Evolutionary conservation across 2,888 invertebrate genomes (phyloP), one percentile per base, ranked within the genome.

Genomic region (Cosmia pyralina): DNA sequence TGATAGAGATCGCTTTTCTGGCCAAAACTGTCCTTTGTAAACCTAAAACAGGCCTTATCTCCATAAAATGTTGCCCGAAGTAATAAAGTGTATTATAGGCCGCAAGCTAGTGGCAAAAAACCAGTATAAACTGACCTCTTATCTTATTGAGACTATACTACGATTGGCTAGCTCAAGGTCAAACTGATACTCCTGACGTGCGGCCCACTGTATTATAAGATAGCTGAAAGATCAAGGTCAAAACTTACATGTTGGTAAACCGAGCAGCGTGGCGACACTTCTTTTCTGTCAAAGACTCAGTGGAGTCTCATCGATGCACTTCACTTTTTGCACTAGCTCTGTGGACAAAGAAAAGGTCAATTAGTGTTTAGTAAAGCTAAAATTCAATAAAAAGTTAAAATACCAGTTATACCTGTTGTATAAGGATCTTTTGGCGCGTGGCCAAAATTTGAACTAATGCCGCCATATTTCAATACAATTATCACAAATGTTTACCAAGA

Each of bases 251-350:
- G 88, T 92, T 79, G 89, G 88, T 90, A 87, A 88, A 90, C 85
- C 90, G 92, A 90, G 90, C 95, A 95, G 95, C 91, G 93, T 94
- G 94, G 89, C 90, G 92, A 90, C 90, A 90, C 88, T 88, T 87
- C 75, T 88, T 88, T 88, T 87, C 88, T 87, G 13, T 81, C 83
- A 83, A 79, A 88, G 82, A 88, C 85, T 91, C 92, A 93, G 90
- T 88, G 89, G 85, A 89, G 92, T 93, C 88, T 93, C 94, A 95
- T 95, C 91, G 92, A 94, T 91, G 89, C 91, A 93, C 92, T 90
- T 83, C 91, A 92, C 89, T 91, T 81, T 76, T 75, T 82, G 85
- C 90, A 90, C 90, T 89, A 86, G 84, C 86, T 88, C 94, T 94
- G 94, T 72, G 87, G 79, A 92, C 92, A 93, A 93, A 81, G 55